Base-by-base conservation (phyloP, 2,797 vertebrate species). In the Chromis chromis region DNA sequence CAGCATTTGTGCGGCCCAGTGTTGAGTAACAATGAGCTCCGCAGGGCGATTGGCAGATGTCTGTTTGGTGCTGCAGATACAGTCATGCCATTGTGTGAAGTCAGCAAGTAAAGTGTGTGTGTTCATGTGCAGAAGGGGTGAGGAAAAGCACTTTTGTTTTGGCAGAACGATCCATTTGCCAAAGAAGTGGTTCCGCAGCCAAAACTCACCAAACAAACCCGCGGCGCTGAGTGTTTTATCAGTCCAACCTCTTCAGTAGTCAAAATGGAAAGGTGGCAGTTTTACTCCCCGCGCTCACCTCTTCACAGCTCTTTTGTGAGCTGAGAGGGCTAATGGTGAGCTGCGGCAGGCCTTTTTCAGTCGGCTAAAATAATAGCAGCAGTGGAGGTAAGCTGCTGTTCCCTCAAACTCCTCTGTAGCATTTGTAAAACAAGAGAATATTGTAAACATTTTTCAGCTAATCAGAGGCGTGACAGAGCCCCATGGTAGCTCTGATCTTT, bases 1-100 rank as follows among this genome's bases (percentile, higher is more conserved):
- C 75, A 27, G 74, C 5, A 25, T 73, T 72, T 84, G 76, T 73
- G 76, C 28, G 71, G 74, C 54, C 70, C 19, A 4, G 71, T 70
- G 66, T 89, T 88, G 88, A 76, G 87, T 74, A 88, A 89, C 85
- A 76, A 75, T 68, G 83, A 84, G 77, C 84, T 89, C 87, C 48
- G 70, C 70, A 28, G 86, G 82, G 86, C 72, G 65, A 84, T 83
- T 88, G 89, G 86, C 86, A 90, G 86, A 86, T 76, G 84, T 80
- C 73, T 78, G 79, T 81, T 79, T 80, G 78, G 76, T 80, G 85
- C 77, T 67, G 83, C 78, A 85, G 87, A 89, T 79, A 86, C 76
- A 86, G 86, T 87, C 79, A 71, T 74, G 85, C 74, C 77, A 76
- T 78, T 88, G 82, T 86, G 84, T 76, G 25, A 72, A 89, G 88